Base-by-base conservation (phyloP, 2,888 invertebrate species). In the Lithophane ornitopus region DNA sequence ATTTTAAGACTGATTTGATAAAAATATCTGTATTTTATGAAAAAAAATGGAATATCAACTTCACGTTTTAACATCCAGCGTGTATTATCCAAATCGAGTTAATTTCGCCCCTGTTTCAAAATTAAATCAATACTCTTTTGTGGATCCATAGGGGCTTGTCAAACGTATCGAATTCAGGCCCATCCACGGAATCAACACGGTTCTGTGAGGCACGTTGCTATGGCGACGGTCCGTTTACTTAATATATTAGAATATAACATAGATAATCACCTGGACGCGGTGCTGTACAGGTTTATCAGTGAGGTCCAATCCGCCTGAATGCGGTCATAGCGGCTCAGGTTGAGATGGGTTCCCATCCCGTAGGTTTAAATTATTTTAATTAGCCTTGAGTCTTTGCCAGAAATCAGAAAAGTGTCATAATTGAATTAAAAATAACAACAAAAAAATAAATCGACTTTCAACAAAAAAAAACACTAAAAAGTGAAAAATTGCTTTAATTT, bases 61-160 rank as follows among this genome's bases (percentile, higher is more conserved):
- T 70, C 28, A 22, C 28, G 49, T 73, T 76, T 54, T 28, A 56
- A 22, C 26, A n/a, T 39, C 22, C 39, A 80, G 34, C 46, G 61
- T 62, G 75, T 81, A 62, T 62, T 41, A 59, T 52, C 7, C 19
- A 59, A 54, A 76, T 58, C 12, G n/a, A 59, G 66, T 54, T 54
- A 82, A 82, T 61, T 66, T 59, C 34, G 14, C 46, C 4, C 8
- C 34, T 46, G 46, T 28, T 76, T 54, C 59, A 12, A 52, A 44
- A 68, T 82, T 44, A 44, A 77, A 79, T 83, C 78, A 14, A 84
- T 80, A 80, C 62, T 41, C 77, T 67, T 83, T 63, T 68, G 78
- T 58, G 14, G 39, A 78, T 62, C 68, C 69, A 68, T 83, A 68
- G 69, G 63, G 72, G 58, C 73, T 84, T 54, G 16, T 61, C 54